A percentile compares a stretch with the other conserved stretches of the same genome.
phyloP scores from a whole-genome alignment of 2,888 invertebrate genomes.

The Patella pellucida region DNA sequence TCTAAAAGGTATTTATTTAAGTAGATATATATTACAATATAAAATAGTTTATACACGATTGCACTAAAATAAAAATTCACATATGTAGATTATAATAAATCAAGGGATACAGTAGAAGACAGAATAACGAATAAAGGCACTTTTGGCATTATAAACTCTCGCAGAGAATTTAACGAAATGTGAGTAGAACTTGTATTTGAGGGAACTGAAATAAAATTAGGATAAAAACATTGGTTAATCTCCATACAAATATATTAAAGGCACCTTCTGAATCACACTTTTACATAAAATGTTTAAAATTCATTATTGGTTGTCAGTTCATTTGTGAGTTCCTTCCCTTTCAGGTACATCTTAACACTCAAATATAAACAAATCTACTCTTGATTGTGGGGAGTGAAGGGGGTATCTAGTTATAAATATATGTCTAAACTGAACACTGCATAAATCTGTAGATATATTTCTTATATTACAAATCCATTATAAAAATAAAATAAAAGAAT shows the following conservation, averaged over 20 bases:
- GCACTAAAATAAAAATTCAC: background rate
- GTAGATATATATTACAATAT: conserved; percentile 7
- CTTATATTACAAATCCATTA: too few relatives aligned
- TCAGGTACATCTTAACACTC: too few relatives aligned
- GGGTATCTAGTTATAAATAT: too few relatives aligned
- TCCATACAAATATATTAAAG: background rate
- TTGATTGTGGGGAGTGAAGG: too few relatives aligned
- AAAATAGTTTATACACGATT: background rate
- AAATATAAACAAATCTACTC: too few relatives aligned
- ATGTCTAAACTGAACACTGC: too few relatives aligned
- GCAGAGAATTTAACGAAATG: background rate
- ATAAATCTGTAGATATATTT: too few relatives aligned
- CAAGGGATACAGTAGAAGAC: background rate
- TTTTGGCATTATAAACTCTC: background rate
- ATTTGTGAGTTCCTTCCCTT: too few relatives aligned
- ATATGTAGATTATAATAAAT: background rate
- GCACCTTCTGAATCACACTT: background rate
- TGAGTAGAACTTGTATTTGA: conserved; percentile 1
- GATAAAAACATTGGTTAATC: background rate
- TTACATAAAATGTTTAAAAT: too few relatives aligned
- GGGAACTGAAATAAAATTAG: background rate
- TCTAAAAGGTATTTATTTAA: background rate
- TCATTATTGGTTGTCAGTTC: too few relatives aligned
- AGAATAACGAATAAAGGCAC: background rate
- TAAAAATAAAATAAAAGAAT: too few relatives aligned